Percentiles rank a stretch among this genome's conserved stretches.
These are phyloP conservation scores for Tetragonisca angustula DNA, from an alignment of 2,888 invertebrate genomes.

Conservation along the genomic window DNA sequence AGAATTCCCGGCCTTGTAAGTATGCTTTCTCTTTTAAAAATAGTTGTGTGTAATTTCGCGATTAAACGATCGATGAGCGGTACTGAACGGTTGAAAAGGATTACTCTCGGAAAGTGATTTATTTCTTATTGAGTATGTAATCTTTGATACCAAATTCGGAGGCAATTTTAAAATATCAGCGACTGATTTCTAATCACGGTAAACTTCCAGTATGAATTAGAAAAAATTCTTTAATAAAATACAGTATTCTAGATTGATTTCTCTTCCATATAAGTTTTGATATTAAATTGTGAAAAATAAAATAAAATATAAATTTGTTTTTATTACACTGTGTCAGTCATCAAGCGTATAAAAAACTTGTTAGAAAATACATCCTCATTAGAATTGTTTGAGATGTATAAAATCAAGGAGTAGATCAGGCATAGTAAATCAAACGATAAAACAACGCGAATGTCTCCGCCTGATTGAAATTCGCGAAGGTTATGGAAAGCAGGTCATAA, in stretches of 20 bases:
- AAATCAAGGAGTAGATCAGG: no score
- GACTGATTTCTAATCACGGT: background rate
- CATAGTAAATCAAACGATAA: no score
- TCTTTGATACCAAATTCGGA: background rate
- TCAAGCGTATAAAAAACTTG: no score
- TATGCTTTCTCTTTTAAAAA: slow-evolving; percentile 63
- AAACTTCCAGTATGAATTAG: background rate
- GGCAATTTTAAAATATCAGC: background rate
- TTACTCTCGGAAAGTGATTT: background rate
- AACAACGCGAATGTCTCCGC: background rate
- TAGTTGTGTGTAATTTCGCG: slow-evolving; percentile 35
- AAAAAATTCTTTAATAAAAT: background rate
- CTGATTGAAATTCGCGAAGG: slow-evolving; percentile 48
- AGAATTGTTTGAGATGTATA: no score
- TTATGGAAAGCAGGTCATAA: slow-evolving; percentile 57
- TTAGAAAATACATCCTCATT: no score
- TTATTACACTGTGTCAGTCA: no score
- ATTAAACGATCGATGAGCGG: slow-evolving; percentile 5
- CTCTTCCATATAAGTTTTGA: no score
- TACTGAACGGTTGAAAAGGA: background rate
- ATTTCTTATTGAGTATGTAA: background rate
- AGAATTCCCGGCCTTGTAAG: slow-evolving; percentile 56
- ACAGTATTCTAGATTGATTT: background rate
- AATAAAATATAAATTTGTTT: no score
- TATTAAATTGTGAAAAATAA: no score